These are phyloP conservation scores for Gastrophysa polygoni DNA, from an alignment of 2,888 invertebrate genomes.

Conservation along the genomic window DNA sequence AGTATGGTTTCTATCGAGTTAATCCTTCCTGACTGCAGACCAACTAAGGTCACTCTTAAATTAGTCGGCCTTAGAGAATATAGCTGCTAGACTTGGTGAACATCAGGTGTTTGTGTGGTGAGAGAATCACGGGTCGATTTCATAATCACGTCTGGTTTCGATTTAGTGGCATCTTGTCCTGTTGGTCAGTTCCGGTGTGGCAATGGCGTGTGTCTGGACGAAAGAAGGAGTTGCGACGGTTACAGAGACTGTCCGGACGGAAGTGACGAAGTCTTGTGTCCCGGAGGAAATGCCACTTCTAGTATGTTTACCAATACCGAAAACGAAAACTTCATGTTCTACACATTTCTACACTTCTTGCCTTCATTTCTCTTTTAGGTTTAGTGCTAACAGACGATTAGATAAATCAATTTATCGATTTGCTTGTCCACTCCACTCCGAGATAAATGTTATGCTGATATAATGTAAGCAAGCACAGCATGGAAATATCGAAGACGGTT, in stretches of 20 bases:
- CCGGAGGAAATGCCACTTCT: slow-evolving; percentile 10
- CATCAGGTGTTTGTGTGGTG: neutral
- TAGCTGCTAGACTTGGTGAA: neutral
- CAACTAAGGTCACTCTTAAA: neutral
- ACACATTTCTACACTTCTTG: no score
- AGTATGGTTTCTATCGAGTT: neutral
- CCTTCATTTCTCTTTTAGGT: neutral
- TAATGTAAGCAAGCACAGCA: no score
- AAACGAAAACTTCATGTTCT: no score
- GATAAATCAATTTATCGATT: neutral
- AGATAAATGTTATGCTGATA: no score
- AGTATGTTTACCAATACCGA: slow-evolving; percentile 7
- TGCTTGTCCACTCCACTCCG: no score
- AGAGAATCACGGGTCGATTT: neutral
- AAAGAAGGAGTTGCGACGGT: slow-evolving; percentile 57
- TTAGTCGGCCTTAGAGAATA: neutral
- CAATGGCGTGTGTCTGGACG: slow-evolving; percentile 60
- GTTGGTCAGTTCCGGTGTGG: slow-evolving; percentile 44
- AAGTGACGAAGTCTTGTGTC: slow-evolving; percentile 65
- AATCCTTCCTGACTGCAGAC: neutral
- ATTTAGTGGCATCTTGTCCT: slow-evolving; percentile 28
- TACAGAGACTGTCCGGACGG: slow-evolving; percentile 64
- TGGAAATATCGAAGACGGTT: no score
- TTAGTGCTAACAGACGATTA: neutral
- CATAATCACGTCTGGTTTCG: neutral